Evolutionary conservation across 2,113 vertebrate genomes (phyloP), one percentile per base, ranked within the genome.

Genomic region (Trogon surrucura): DNA sequence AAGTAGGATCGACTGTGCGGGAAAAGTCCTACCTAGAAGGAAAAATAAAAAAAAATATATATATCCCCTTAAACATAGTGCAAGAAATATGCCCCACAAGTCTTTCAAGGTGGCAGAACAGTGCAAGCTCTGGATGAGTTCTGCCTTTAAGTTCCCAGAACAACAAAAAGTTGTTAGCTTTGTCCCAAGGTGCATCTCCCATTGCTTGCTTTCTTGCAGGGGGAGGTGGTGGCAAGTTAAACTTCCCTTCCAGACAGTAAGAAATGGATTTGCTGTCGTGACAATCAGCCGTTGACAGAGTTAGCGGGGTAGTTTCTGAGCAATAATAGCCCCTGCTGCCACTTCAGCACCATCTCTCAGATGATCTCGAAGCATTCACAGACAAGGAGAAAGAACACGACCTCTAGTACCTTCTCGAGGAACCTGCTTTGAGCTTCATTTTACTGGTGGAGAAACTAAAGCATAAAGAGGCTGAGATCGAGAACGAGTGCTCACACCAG

Each of bases 1-100:
- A 6, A 50, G 27, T 3, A 47, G 70, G 62, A 69, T 45, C 0
- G 0, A 26, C 29, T 30, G 21, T 11, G 36, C n/a, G 7, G 62
- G 61, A 57, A 34, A 45, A 78, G 60, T 73, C 36, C 58, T 50
- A 32, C 73, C 86, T 62, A 56, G 29, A 38, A 70, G 8, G 26
- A 44, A 80, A 91, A 86, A 6, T 36, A 36, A 57, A 79, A 84
- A 86, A 79, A 26, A 73, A 62, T 69, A 41, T 13, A 41, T 41
- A 41, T 2, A 71, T 45, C 16, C 22, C n/a, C 16, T 36, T 54
- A 44, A 81, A 65, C 13, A 27, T 2, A 9, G 78, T 15, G 26
- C 17, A 57, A 62, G 30, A 82, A 79, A 54, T 17, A 11, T 0
- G 15, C 16, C 50, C 54, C 36, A 6, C 3, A 5, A 60, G 50